Evolutionary conservation across 2,888 invertebrate species (phyloP).

Genomic region (Pollenia griseotomentosa): DNA sequence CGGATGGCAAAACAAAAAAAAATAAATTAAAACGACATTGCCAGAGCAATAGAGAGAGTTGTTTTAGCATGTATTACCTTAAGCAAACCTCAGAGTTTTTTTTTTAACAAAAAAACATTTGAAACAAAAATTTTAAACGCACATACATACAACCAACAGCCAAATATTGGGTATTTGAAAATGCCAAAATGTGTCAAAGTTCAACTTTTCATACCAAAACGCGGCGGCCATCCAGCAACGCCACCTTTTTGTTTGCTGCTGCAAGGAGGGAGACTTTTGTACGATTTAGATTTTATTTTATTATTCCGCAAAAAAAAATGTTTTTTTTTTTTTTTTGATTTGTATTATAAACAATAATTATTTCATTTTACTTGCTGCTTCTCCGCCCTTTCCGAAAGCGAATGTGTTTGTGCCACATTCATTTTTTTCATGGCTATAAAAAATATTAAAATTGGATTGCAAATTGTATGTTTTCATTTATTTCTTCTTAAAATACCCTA

Average conservation of each 20-base stretch:
- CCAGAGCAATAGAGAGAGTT: conserved; percentile 7
- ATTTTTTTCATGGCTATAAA: not conserved
- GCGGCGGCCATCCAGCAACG: not conserved
- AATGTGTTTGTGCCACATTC: not conserved
- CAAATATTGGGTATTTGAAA: conserved; percentile 16
- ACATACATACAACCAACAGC: not conserved
- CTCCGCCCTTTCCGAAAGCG: not conserved
- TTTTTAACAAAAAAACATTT: conserved; percentile 13
- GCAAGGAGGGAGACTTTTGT: not conserved
- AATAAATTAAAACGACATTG: conserved; percentile 65
- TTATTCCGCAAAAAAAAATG: not conserved
- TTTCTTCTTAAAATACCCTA: conserved; percentile 38
- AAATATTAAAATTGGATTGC: conserved; percentile 49
- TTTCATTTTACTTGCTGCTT: conserved; percentile 28
- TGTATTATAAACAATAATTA: conserved; percentile 48
- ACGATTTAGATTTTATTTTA: conserved; percentile 2
- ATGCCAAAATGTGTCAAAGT: conserved; percentile 58
- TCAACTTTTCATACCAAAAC: conserved; percentile 34
- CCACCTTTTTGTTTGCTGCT: not conserved
- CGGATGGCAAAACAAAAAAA: conserved; percentile 57
- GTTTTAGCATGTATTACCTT: conserved; percentile 49
- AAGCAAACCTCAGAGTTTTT: conserved; percentile 36
- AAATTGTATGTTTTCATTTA: conserved; percentile 32
- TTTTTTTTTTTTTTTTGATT: not conserved
- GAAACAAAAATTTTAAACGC: not conserved